These are phyloP conservation scores for Microctenopoma lineatum DNA, from an alignment of 2,797 vertebrate genomes.

Conservation along the genomic window DNA sequence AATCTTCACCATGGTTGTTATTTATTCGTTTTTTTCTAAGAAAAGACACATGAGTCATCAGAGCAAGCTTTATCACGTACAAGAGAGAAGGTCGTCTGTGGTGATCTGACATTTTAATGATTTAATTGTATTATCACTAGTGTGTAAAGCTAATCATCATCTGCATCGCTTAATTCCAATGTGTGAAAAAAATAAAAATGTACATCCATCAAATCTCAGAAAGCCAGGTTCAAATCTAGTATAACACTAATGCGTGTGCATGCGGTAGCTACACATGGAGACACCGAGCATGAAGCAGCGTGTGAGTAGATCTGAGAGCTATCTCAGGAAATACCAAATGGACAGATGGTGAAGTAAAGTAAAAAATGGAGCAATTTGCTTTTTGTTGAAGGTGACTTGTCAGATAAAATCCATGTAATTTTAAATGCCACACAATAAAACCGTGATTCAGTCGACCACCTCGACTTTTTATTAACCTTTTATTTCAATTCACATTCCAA, in stretches of 20 bases:
- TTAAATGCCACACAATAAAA: conserved; percentile 6
- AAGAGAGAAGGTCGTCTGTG: not conserved
- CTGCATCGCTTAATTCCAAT: too few relatives aligned
- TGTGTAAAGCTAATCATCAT: too few relatives aligned
- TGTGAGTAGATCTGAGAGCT: conserved; percentile 19
- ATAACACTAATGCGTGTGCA: not conserved
- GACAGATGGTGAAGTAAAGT: conserved; percentile 1
- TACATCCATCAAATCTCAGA: conserved; percentile 17
- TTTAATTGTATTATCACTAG: too few relatives aligned
- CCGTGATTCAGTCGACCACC: not conserved
- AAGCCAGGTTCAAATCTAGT: not conserved
- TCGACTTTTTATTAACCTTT: not conserved
- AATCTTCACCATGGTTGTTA: conserved; percentile 22
- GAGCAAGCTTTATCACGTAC: not conserved
- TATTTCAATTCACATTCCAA: not conserved
- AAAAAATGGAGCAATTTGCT: conserved; percentile 21
- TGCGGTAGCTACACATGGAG: too few relatives aligned
- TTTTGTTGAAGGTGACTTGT: conserved; percentile 3
- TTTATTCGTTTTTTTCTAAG: not conserved
- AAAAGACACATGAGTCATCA: conserved; percentile 30
- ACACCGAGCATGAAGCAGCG: too few relatives aligned
- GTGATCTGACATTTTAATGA: too few relatives aligned
- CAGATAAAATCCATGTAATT: conserved; percentile 26
- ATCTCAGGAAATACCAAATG: conserved; percentile 36
- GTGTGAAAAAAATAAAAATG: too few relatives aligned